Evolutionary conservation across 2,113 vertebrate species (phyloP), one percentile per base, ranked within the genome.

Genomic region (Phyllopteryx taeniolatus): DNA sequence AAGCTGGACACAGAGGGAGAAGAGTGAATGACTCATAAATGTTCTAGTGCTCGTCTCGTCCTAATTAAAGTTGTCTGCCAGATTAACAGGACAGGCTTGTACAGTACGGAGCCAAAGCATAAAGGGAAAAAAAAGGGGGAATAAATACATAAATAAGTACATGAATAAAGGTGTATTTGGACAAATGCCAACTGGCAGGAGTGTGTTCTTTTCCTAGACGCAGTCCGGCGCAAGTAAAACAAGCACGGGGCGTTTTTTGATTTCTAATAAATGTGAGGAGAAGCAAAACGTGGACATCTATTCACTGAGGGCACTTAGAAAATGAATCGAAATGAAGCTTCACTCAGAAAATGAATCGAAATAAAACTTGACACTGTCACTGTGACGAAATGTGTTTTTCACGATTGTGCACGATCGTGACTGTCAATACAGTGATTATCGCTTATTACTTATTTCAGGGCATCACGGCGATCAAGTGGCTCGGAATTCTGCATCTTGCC

Each of bases 251-350:
- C 79, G 80, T 83, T 88, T 91, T 86, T 86, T 80, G 84, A 72
- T 83, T 83, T 83, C 79, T 86, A 88, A 87, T 87, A 89, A 87
- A 86, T 53, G 74, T 61, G 70, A 75, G 71, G 79, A 80, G 66
- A 71, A 67, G 76, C 70, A 75, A 65, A 82, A 83, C 90, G 84
- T 88, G 85, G 84, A 83, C 78, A 71, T 74, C 84, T 77, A 80
- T 90, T 89, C 79, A 68, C 63, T 67, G 66, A 73, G 70, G 77
- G 83, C 60, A 69, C 69, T 74, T 54, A 63, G 64, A 46, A 51
- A 47, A n/a, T 39, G 31, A 68, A 54, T 3, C 35, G 14, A 68
- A 68, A 76, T 67, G 27, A 83, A 68, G 71, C 60, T 63, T 69
- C 79, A 79, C 82, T 73, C 62, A 86, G 64, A 88, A 79, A 88